Base-by-base conservation (phyloP, 2,797 vertebrate genomes). In the Ctenopoma kingsleyae region DNA sequence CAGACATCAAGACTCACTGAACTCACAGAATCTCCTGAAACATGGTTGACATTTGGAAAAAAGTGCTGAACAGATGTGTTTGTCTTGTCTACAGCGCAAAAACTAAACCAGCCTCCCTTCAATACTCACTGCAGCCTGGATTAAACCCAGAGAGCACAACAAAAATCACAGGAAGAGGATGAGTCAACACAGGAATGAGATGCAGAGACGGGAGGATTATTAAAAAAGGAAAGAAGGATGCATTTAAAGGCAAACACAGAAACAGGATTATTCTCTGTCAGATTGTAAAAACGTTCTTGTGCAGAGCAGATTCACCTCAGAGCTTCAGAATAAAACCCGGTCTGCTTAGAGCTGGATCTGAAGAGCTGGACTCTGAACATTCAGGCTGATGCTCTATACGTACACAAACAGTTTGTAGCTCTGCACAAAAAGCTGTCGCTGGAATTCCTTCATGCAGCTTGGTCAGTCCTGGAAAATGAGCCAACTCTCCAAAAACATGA, bases 11-110 rank as follows among this genome's bases (percentile, higher is more conserved):
- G 15, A 5, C 41, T 16, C 17, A 6, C 15, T 6, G 13, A 7
- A 5, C 38, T 36, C 10, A 8, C 32, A 13, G 12, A 3, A 38
- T 11, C 4, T 11, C 12, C 36, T 38, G 36, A 38, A 38, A 38
- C 36, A 11, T 38, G 36, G 13, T 5, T 38, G 10, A 38, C 12
- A 11, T 38, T 11, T 32, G 40, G 47, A 56, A 19, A 25, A 35
- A 9, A 22, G 51, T 6, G 35, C 8, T 22, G 56, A 47, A 19
- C 51, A 23, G 61, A 41, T 49, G 35, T 11, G 19, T 72, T 49
- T 44, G 23, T 44, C 38, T 48, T 7, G 2, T 59, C 57, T 63
- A 50, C 78, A 67, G 72, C 63, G 44, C 68, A 80, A n/a, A 60
- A 57, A 76, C 48, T 27, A 41, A 30, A 10, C 0, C 2, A 0